A percentile compares a stretch with the other conserved stretches of the same genome.
These are phyloP conservation scores for Limnephilus lunatus DNA, from an alignment of 2,888 invertebrate genomes.

Conservation along the genomic window DNA sequence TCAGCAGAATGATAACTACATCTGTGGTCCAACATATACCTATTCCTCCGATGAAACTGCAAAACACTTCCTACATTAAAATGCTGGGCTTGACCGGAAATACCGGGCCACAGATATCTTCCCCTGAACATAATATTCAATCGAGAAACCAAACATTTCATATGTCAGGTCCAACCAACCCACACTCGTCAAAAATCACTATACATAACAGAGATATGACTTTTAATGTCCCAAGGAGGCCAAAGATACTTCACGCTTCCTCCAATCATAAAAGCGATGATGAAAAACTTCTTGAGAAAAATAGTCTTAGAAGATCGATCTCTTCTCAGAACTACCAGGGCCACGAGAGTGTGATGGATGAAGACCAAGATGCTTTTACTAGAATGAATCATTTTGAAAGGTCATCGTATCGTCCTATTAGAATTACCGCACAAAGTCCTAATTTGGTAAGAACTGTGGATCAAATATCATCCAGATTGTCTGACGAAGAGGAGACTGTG, in stretches of 20 bases:
- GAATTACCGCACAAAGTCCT: constrained; percentile 66
- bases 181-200: constrained; percentile 26
- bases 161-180: constrained; percentile 23
- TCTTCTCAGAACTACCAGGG: constrained; percentile 76
- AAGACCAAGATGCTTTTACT: constrained; percentile 48
- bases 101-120: neutral
- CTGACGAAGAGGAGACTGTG: constrained; percentile 40
- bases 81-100: constrained; percentile 9
- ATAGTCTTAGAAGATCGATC: constrained; percentile 71
- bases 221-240: constrained; percentile 2
- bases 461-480: constrained; percentile 60
- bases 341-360: constrained; percentile 71
- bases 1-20: constrained; percentile 70
- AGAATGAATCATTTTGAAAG: constrained; percentile 66
- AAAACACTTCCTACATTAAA: constrained; percentile 57
- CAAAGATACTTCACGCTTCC: neutral
- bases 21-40: constrained; percentile 65
- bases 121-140: constrained; percentile 9
- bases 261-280: constrained; percentile 77
- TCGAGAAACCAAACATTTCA: constrained; percentile 35
- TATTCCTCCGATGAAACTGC: constrained; percentile 55
- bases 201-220: constrained; percentile 4
- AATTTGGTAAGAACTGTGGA: constrained; percentile 64
- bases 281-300: constrained; percentile 75
- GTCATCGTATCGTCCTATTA: constrained; percentile 74